Evolutionary conservation across 2,888 invertebrate species (phyloP).

Genomic region (Rambutsinella grinnellia): DNA sequence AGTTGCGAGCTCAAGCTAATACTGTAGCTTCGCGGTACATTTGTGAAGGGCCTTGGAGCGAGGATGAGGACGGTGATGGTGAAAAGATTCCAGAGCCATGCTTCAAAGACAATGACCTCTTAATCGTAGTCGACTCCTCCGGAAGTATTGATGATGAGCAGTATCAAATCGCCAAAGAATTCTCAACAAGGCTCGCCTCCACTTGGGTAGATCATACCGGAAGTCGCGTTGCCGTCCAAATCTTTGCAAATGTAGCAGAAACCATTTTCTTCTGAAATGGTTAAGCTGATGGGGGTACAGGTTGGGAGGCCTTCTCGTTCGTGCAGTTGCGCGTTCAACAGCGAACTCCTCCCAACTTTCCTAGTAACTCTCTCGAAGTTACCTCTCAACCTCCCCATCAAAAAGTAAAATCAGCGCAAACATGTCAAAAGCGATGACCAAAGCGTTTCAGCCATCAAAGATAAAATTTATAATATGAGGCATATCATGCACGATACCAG

Average conservation of each 20-base stretch:
- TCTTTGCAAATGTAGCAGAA: background rate
- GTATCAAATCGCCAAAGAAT: background rate
- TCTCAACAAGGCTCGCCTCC: background rate
- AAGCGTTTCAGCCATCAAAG: background rate
- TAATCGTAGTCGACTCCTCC: slow-evolving; percentile 15
- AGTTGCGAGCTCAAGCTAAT: background rate
- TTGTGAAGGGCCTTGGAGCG: background rate
- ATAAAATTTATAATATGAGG: background rate
- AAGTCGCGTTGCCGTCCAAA: background rate
- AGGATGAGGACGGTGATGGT: too few species aligned
- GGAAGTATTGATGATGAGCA: slow-evolving; percentile 3
- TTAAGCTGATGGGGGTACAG: too few species aligned
- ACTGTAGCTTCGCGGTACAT: background rate
- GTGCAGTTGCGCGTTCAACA: slow-evolving; percentile 75
- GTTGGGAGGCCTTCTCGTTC: slow-evolving; percentile 78
- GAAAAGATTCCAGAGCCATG: background rate
- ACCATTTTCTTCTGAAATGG: too few species aligned
- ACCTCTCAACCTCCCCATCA: too few species aligned
- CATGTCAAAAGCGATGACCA: too few species aligned
- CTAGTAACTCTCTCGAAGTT: slow-evolving; percentile 78
- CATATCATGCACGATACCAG: background rate
- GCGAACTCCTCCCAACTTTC: too few species aligned
- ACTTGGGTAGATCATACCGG: background rate
- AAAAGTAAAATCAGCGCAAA: too few species aligned
- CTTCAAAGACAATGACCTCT: slow-evolving; percentile 6